Percentiles rank a stretch among this genome's conserved stretches.
phyloP scores from a whole-genome alignment of 1,140 invertebrate species.

The Copidosoma floridanum region DNA sequence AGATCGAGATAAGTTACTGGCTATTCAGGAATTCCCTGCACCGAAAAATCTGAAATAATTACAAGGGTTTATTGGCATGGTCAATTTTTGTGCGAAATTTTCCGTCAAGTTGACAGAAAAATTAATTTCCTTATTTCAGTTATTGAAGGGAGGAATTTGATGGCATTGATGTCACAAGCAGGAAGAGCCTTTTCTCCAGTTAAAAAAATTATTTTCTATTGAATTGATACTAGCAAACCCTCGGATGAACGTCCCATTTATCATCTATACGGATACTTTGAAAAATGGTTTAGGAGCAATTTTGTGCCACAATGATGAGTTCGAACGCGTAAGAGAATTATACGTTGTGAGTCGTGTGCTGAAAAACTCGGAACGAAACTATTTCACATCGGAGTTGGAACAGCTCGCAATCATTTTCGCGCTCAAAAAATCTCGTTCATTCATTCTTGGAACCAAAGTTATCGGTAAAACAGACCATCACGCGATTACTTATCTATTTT shows the following conservation, averaged over 20 bases:
- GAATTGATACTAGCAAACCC: constrained; percentile 8
- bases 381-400: neutral
- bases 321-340: neutral
- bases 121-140: constrained; percentile 2
- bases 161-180: neutral
- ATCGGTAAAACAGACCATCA: neutral
- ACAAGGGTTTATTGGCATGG: constrained; percentile 5
- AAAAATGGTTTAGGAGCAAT: constrained; percentile 7
- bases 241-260: neutral
- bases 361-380: neutral
- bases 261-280: constrained; percentile 7
- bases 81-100: constrained; percentile 14
- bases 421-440: constrained; percentile 1
- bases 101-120: neutral
- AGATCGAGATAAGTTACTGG: neutral
- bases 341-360: neutral
- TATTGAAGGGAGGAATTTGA: neutral
- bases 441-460: neutral
- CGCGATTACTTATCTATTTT: neutral
- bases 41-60: neutral
- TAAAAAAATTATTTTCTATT: constrained; percentile 6
- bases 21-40: neutral
- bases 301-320: neutral
- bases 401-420: neutral
- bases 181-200: neutral